Evolutionary conservation across 1,140 invertebrate species (phyloP).

Genomic region (Drosophila tropicalis): DNA sequence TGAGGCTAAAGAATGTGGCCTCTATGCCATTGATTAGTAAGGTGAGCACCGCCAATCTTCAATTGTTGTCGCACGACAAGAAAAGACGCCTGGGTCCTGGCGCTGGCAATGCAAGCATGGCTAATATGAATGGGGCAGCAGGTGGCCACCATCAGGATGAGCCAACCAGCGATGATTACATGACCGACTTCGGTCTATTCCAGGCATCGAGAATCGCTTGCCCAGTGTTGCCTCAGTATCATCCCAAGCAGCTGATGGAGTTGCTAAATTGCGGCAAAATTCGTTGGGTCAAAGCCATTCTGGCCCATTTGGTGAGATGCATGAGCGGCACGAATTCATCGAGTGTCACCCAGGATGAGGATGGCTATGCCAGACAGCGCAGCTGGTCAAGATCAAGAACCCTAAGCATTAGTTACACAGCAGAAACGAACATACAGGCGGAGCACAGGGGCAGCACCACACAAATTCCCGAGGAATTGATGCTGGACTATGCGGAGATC

Average conservation of each 20-base stretch:
- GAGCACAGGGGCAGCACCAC: slow-evolving; percentile 86
- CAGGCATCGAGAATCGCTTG: slow-evolving; percentile 98
- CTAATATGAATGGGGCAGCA: slow-evolving; percentile 48
- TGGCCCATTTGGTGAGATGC: slow-evolving; percentile 94
- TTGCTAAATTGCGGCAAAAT: slow-evolving; percentile 99
- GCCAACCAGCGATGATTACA: slow-evolving; percentile 86
- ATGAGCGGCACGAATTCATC: slow-evolving; percentile 85
- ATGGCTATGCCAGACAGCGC: slow-evolving; percentile 86
- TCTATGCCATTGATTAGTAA: slow-evolving; percentile 92
- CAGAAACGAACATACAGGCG: slow-evolving; percentile 86
- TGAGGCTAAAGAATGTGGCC: slow-evolving; percentile 88
- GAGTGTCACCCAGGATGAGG: slow-evolving; percentile 73
- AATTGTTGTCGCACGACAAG: slow-evolving; percentile 88
- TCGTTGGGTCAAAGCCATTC: slow-evolving; percentile 97
- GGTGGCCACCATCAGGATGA: slow-evolving; percentile 41
- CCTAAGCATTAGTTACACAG: slow-evolving; percentile 93
- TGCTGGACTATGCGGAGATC: slow-evolving; percentile 97
- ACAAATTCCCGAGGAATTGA: slow-evolving; percentile 91
- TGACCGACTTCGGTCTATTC: slow-evolving; percentile 97
- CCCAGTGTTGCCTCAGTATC: slow-evolving; percentile 99
- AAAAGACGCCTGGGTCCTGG: slow-evolving; percentile 80
- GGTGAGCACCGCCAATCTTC: slow-evolving; percentile 92
- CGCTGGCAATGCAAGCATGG: slow-evolving; percentile 58
- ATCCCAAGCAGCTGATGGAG: slow-evolving; percentile 99
- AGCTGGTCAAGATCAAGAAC: slow-evolving; percentile 94